Evolutionary conservation across 1,140 invertebrate species (phyloP).

Genomic region (Danaus melanippus): DNA sequence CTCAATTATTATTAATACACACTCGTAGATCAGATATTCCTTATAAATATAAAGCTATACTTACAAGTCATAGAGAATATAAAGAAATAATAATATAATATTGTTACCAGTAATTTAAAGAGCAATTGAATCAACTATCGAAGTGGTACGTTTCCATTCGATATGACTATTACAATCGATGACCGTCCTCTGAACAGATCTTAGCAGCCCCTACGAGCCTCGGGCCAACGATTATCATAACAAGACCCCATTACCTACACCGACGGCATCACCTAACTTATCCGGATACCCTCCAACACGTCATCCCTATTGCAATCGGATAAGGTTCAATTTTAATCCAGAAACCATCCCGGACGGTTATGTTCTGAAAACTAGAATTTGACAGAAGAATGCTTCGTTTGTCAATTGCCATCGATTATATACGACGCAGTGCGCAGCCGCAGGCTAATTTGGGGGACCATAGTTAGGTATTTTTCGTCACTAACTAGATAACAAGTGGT

Average conservation of each 20-base stretch:
- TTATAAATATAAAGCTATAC: too few species aligned
- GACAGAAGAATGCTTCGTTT: constrained; percentile 66
- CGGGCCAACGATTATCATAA: constrained; percentile 62
- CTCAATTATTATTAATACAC: too few species aligned
- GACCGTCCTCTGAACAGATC: constrained; percentile 38
- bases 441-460: constrained; percentile 50
- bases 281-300: constrained; percentile 7
- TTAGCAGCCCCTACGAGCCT: constrained; percentile 38
- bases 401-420: constrained; percentile 66
- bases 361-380: constrained; percentile 63
- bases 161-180: constrained; percentile 32
- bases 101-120: too few species aligned
- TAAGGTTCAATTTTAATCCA: constrained; percentile 22
- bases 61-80: too few species aligned
- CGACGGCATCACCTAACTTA: constrained; percentile 31
- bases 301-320: background rate
- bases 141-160: constrained; percentile 4
- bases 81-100: too few species aligned
- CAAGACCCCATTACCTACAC: constrained; percentile 60
- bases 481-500: constrained; percentile 72
- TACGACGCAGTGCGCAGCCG: constrained; percentile 51
- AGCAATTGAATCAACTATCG: constrained; percentile 3
- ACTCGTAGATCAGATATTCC: too few species aligned
- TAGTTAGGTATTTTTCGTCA: constrained; percentile 63
- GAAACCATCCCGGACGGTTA: constrained; percentile 15